Conservation (phyloP, 2,113 vertebrate species). For the Hypomesus transpacificus region DNA sequence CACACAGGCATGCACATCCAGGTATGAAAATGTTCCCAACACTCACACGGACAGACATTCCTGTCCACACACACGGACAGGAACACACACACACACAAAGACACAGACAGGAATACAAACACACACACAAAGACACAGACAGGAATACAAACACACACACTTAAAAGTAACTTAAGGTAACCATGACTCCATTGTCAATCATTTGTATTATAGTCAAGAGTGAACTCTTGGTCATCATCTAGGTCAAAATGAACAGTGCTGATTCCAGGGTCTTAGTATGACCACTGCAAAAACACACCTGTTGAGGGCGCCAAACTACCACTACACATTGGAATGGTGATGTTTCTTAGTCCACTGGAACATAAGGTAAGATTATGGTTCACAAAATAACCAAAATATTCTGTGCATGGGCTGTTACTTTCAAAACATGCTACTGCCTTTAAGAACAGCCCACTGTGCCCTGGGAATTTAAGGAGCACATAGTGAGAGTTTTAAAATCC, state of each 20-base stretch:
- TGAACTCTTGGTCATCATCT: neutral
- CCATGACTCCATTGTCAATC: too few relatives aligned
- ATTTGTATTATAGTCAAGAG: neutral
- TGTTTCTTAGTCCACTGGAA: neutral
- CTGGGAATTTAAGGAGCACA: neutral
- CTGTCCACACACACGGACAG: slow-evolving; percentile 16
- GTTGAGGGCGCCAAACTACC: slow-evolving; percentile 28
- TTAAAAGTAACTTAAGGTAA: too few relatives aligned
- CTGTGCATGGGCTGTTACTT: neutral
- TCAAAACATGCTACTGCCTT: slow-evolving; percentile 36
- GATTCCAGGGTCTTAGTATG: neutral
- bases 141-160: slow-evolving; percentile 10
- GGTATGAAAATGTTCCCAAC: neutral
- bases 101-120: neutral
- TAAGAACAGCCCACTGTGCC: slow-evolving; percentile 7
- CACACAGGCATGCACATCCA: neutral
- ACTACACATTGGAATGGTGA: neutral
- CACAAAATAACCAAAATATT: neutral
- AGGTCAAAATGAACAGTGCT: too few relatives aligned
- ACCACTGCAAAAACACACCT: slow-evolving; percentile 8
- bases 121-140: slow-evolving; percentile 16
- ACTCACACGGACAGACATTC: slow-evolving; percentile 23
- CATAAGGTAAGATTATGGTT: neutral
- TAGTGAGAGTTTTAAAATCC: neutral
- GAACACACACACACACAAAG: too few relatives aligned